A percentile compares a stretch with the other conserved stretches of the same genome.
These are phyloP conservation scores for Tachina lurida DNA, from an alignment of 2,888 invertebrate genomes.

Conservation along the genomic window DNA sequence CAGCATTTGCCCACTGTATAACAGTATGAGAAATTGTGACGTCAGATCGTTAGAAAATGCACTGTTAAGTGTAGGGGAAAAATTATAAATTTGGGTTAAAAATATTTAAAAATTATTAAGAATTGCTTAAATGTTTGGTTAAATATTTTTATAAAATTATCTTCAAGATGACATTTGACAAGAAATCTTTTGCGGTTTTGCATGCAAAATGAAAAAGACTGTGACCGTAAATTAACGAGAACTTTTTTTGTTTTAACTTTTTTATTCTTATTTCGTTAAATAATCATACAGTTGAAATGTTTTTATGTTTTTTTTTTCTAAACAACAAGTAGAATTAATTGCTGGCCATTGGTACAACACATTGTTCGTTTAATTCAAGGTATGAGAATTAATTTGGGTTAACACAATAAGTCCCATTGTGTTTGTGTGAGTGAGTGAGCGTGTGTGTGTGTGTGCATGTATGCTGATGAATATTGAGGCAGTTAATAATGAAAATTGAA, in stretches of 20 bases:
- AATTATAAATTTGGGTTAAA: too few relatives aligned
- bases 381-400: constrained; percentile 68
- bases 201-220: neutral
- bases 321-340: constrained; percentile 51
- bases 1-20: too few relatives aligned
- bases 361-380: constrained; percentile 63
- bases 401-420: constrained; percentile 34
- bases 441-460: neutral
- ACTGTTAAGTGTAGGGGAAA: too few relatives aligned
- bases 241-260: neutral
- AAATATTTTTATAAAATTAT: neutral
- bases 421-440: neutral
- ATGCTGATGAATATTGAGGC: constrained; percentile 2
- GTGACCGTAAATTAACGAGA: constrained; percentile 15
- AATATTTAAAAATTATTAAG: too few relatives aligned
- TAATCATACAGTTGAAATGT: constrained; percentile 7
- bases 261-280: neutral
- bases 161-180: constrained; percentile 26
- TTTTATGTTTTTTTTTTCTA: neutral
- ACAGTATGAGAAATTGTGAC: too few relatives aligned
- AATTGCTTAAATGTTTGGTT: too few relatives aligned
- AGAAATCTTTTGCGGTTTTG: constrained; percentile 39
- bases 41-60: too few relatives aligned
- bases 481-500: constrained; percentile 18
- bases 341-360: constrained; percentile 36